A percentile compares a stretch with the other conserved stretches of the same genome.
These are phyloP conservation scores for Saccostrea cuccullata DNA, from an alignment of 1,140 invertebrate species.

Conservation along the genomic window DNA sequence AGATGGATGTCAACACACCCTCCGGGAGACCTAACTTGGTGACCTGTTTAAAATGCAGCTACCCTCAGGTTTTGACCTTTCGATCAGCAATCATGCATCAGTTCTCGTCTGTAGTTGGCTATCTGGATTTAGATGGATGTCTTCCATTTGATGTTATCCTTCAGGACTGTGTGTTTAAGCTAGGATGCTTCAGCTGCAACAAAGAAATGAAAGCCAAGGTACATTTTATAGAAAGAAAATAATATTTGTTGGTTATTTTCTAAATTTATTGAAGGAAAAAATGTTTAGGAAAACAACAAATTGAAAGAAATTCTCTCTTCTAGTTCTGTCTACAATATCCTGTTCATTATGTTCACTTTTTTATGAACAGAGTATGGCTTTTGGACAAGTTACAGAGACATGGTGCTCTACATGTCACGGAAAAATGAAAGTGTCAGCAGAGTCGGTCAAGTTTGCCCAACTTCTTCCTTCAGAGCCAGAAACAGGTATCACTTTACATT, in stretches of 20 bases:
- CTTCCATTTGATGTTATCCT: slow-evolving; percentile 75
- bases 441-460: slow-evolving; percentile 67
- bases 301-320: too few species aligned
- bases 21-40: slow-evolving; percentile 65
- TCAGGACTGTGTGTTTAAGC: slow-evolving; percentile 67
- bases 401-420: slow-evolving; percentile 73
- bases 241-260: too few species aligned
- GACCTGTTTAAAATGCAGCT: slow-evolving; percentile 73
- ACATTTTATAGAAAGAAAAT: slow-evolving; percentile 27
- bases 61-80: slow-evolving; percentile 69
- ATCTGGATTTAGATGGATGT: slow-evolving; percentile 76
- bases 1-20: slow-evolving; percentile 67
- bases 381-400: slow-evolving; percentile 67
- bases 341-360: not conserved
- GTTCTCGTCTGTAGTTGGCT: slow-evolving; percentile 74
- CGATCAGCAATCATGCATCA: slow-evolving; percentile 73
- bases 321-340: not conserved
- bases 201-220: slow-evolving; percentile 73
- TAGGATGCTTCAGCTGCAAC: slow-evolving; percentile 74
- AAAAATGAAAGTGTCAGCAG: slow-evolving; percentile 72
- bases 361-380: slow-evolving; percentile 64
- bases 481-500: not conserved
- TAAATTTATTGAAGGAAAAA: too few species aligned
- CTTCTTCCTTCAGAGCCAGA: slow-evolving; percentile 64
- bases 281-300: too few species aligned